Conservation (phyloP, 2,888 invertebrate species). For the Tinea pellionella region DNA sequence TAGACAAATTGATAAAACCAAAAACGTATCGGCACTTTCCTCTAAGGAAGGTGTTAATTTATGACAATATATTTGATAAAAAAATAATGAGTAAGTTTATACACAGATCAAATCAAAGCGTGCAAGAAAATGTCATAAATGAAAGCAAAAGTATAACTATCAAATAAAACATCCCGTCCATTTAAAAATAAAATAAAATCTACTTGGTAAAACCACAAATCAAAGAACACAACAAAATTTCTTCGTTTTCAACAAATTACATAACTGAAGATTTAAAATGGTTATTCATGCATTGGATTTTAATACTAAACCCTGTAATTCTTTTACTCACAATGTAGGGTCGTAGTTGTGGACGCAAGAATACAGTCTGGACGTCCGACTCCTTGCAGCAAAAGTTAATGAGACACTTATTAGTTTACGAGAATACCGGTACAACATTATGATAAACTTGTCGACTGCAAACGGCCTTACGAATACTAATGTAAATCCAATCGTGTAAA, state of each 20-base stretch:
- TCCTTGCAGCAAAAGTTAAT: conserved; percentile 14
- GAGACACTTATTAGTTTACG: not conserved
- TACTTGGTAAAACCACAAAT: not conserved
- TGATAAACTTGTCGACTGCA: not conserved
- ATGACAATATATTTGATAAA: too few species aligned
- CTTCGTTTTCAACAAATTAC: not conserved
- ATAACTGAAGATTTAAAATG: not conserved
- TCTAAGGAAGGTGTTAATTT: too few species aligned
- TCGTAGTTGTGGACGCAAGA: conserved; percentile 66
- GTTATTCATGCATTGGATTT: not conserved
- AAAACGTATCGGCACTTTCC: too few species aligned
- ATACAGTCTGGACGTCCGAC: conserved; percentile 31
- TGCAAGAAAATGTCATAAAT: too few species aligned
- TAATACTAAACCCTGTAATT: not conserved
- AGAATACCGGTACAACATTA: conserved; percentile 4
- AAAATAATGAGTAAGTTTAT: too few species aligned
- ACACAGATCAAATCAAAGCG: too few species aligned
- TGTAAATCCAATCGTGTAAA: not conserved
- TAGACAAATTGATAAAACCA: too few species aligned
- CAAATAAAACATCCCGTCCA: too few species aligned
- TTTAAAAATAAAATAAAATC: not conserved
- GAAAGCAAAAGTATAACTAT: too few species aligned
- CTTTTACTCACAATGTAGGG: conserved; percentile 49
- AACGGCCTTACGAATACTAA: not conserved
- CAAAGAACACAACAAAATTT: not conserved